Percentiles rank a stretch among this genome's conserved stretches.
Conservation (phyloP, 2,797 vertebrate genomes). For the Diplodus puntazzo region DNA sequence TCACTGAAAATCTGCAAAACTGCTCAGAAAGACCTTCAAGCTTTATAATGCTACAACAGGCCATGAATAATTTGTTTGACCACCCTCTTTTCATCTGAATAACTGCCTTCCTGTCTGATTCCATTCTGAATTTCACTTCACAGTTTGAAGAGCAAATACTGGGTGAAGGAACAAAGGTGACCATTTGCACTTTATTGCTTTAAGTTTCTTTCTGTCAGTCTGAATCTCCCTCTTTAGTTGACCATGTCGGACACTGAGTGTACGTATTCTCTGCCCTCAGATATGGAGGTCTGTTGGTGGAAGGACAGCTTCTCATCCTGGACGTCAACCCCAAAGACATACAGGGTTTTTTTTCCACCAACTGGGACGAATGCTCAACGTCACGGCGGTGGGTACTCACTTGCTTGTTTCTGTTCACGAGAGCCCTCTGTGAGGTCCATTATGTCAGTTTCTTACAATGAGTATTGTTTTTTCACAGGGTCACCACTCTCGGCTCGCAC, state of each 20-base stretch:
- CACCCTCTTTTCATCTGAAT: not conserved
- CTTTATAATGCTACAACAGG: not conserved
- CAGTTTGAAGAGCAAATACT: slow-evolving; percentile 99
- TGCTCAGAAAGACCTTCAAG: not conserved
- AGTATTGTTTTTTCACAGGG: slow-evolving; percentile 71
- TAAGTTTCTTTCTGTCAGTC: not conserved
- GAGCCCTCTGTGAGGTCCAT: not conserved
- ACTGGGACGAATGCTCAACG: slow-evolving; percentile 92
- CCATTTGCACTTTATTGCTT: not conserved
- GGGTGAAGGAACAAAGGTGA: slow-evolving; percentile 99
- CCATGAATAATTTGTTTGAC: not conserved
- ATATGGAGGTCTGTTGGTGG: slow-evolving; percentile 95
- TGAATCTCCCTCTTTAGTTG: slow-evolving; percentile 1
- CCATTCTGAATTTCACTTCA: slow-evolving; percentile 65
- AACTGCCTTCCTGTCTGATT: not conserved
- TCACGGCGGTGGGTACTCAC: slow-evolving; percentile 88
- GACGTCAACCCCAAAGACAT: slow-evolving; percentile 87
- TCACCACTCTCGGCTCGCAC: slow-evolving; percentile 70
- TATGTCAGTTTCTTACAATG: not conserved
- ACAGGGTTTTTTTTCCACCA: slow-evolving; percentile 84
- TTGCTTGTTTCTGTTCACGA: not conserved
- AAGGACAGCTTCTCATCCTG: slow-evolving; percentile 92
- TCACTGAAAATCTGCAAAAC: not conserved
- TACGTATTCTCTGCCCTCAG: slow-evolving; percentile 74
- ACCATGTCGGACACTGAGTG: not conserved